These are phyloP conservation scores for Ichneumoninae sp. DNA, from an alignment of 2,888 invertebrate species.

Conservation along the genomic window DNA sequence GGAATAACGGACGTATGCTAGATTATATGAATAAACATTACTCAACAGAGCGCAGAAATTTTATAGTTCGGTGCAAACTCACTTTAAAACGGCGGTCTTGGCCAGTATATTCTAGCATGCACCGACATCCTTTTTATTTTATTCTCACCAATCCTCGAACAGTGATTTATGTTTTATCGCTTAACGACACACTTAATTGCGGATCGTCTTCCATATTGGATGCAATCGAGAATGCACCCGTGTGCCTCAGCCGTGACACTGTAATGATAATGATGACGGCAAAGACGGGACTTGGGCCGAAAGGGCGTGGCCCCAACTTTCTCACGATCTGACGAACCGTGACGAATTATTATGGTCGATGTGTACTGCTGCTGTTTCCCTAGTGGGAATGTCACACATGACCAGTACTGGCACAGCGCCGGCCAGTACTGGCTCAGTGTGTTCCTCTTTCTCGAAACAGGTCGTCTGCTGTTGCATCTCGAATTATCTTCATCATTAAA, in stretches of 20 bases:
- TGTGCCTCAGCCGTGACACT: conserved; percentile 46
- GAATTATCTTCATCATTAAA: too few relatives aligned
- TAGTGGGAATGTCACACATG: neutral
- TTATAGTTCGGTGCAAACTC: conserved; percentile 15
- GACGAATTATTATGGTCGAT: conserved; percentile 48
- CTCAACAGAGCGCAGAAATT: conserved; percentile 34
- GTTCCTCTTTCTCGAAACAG: neutral
- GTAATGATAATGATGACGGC: conserved; percentile 41
- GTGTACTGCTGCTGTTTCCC: neutral
- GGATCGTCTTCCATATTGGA: neutral
- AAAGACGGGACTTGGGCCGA: conserved; percentile 17
- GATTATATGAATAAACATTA: conserved; percentile 49
- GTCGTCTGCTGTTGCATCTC: neutral
- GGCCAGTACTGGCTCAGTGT: neutral
- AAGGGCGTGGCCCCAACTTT: conserved; percentile 52
- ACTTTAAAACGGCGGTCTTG: conserved; percentile 1
- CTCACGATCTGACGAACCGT: conserved; percentile 64
- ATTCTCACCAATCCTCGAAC: neutral
- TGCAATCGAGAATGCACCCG: conserved; percentile 20
- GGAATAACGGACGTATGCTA: conserved; percentile 50
- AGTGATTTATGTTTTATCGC: conserved; percentile 21
- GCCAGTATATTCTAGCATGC: neutral
- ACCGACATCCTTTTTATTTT: neutral
- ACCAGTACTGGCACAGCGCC: neutral
- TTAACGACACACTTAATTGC: conserved; percentile 28